These are phyloP conservation scores for Malurus leucopterus DNA, from an alignment of 2,797 vertebrate genomes.

Conservation along the genomic window DNA sequence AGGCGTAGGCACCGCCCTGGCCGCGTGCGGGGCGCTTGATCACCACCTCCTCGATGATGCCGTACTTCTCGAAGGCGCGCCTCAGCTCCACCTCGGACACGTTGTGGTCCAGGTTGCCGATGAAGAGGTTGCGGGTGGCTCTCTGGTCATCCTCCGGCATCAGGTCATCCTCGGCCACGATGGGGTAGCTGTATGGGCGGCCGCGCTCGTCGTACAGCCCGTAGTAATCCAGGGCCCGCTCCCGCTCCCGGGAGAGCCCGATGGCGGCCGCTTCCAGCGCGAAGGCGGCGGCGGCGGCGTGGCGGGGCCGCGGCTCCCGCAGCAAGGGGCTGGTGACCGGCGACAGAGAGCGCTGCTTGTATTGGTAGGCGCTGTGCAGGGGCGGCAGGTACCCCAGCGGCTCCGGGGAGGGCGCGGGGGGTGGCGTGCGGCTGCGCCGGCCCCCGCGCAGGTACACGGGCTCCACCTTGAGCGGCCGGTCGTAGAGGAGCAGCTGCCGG, in stretches of 20 bases:
- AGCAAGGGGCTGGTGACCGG: constrained; percentile 81
- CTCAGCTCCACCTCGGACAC: constrained; percentile 90
- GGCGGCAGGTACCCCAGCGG: constrained; percentile 78
- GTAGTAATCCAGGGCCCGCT: constrained; percentile 89
- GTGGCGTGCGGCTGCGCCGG: constrained; percentile 86
- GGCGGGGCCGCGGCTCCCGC: constrained; percentile 82
- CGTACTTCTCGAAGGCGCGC: constrained; percentile 92
- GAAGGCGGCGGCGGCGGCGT: constrained; percentile 80
- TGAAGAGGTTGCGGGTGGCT: constrained; percentile 94
- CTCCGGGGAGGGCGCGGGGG: constrained; percentile 83
- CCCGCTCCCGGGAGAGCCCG: constrained; percentile 83
- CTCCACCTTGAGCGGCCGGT: constrained; percentile 90
- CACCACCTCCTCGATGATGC: constrained; percentile 94
- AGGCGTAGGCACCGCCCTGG: constrained; percentile 91
- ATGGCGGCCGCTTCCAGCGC: constrained; percentile 79
- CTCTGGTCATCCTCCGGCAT: constrained; percentile 96
- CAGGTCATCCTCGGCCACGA: constrained; percentile 87
- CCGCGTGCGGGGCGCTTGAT: constrained; percentile 91
- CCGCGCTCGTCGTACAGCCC: constrained; percentile 89
- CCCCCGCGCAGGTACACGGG: constrained; percentile 91
- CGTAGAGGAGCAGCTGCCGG: constrained; percentile 87
- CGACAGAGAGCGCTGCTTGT: constrained; percentile 88
- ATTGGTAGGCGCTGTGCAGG: constrained; percentile 82
- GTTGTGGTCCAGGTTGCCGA: constrained; percentile 91
- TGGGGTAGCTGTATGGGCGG: constrained; percentile 82